phyloP scores from a whole-genome alignment of 2,888 invertebrate genomes.

The Ormyrus thymus region DNA sequence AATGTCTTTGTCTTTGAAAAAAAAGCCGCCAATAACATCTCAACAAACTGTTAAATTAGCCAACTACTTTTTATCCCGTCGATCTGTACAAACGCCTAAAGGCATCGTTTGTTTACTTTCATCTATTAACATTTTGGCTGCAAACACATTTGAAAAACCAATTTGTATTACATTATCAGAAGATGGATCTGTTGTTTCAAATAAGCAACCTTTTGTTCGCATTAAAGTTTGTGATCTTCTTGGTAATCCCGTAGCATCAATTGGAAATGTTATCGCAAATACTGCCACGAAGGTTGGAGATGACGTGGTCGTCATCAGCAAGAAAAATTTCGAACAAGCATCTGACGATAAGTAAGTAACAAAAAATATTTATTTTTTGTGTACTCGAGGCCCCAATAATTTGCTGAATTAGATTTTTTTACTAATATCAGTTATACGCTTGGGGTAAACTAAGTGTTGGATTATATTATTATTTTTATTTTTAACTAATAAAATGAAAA shows the following conservation, averaged over 20 bases:
- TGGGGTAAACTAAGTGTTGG: constrained; percentile 71
- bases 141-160: constrained; percentile 83
- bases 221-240: constrained; percentile 85
- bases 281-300: constrained; percentile 84
- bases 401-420: constrained; percentile 65
- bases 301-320: constrained; percentile 85
- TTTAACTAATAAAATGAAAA: background rate
- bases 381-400: constrained; percentile 65
- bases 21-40: constrained; percentile 82
- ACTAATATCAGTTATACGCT: constrained; percentile 71
- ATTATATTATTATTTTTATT: constrained; percentile 53
- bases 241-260: constrained; percentile 82
- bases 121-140: constrained; percentile 83
- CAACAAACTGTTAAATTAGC: constrained; percentile 92
- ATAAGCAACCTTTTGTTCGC: constrained; percentile 83
- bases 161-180: constrained; percentile 89
- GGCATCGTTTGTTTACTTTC: constrained; percentile 89
- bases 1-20: constrained; percentile 79
- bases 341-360: constrained; percentile 71
- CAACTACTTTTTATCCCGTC: constrained; percentile 91
- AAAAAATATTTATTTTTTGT: constrained; percentile 23
- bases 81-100: constrained; percentile 90
- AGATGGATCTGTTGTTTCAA: constrained; percentile 83
- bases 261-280: constrained; percentile 83
- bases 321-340: constrained; percentile 76